phyloP scores from a whole-genome alignment of 1,140 invertebrate genomes.

The Aphis gossypii region DNA sequence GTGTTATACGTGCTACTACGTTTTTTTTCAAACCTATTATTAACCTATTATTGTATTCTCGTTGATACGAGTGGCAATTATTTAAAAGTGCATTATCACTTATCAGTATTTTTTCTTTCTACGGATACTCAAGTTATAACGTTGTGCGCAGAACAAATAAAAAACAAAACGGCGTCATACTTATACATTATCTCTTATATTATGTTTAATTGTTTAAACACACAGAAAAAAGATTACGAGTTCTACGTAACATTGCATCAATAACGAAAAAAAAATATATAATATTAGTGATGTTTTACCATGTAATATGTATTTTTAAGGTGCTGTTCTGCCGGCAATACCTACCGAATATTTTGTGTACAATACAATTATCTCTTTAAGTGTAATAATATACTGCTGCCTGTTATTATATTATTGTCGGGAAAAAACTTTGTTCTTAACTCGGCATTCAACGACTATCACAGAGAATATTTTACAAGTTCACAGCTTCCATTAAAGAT shows the following conservation, averaged over 20 bases:
- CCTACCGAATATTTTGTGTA: background rate
- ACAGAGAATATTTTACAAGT: background rate
- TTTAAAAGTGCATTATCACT: conserved; percentile 13
- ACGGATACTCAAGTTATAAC: background rate
- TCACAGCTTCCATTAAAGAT: background rate
- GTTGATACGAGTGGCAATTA: background rate
- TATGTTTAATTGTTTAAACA: background rate
- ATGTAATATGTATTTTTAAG: background rate
- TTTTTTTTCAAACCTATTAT: background rate
- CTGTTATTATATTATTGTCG: background rate
- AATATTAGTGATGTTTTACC: background rate
- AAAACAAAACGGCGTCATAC: background rate
- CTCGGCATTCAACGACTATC: background rate
- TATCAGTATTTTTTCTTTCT: background rate
- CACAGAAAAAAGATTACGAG: background rate
- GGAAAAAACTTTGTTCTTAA: background rate
- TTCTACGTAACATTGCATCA: background rate
- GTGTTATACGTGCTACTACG: background rate
- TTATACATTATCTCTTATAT: background rate
- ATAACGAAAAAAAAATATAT: background rate
- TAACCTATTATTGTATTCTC: background rate
- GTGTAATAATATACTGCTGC: background rate
- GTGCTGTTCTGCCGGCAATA: background rate
- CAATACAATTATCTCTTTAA: background rate
- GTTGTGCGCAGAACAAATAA: background rate